A percentile compares a stretch with the other conserved stretches of the same genome.
phyloP scores from a whole-genome alignment of 2,797 vertebrate genomes.

The Enoplosus armatus region DNA sequence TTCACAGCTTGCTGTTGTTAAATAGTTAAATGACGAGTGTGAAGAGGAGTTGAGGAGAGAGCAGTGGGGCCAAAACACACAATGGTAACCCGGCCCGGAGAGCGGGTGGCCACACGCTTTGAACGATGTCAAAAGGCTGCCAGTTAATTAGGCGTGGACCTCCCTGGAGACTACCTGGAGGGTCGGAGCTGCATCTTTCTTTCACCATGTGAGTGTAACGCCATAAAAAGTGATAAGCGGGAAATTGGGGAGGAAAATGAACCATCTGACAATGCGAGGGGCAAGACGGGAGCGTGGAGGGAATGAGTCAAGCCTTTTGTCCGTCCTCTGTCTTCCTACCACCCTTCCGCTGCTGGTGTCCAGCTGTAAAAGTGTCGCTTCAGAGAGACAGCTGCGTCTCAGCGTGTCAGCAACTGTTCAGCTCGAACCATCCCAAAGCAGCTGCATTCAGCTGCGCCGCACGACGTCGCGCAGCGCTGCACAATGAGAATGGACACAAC shows the following conservation, averaged over 20 bases:
- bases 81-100: slow-evolving; percentile 60
- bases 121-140: slow-evolving; percentile 75
- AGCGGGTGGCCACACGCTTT: slow-evolving; percentile 69
- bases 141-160: slow-evolving; percentile 80
- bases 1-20: slow-evolving; percentile 46
- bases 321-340: slow-evolving; percentile 33
- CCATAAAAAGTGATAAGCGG: slow-evolving; percentile 62
- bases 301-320: slow-evolving; percentile 65
- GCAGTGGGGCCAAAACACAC: slow-evolving; percentile 67
- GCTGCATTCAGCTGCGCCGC: slow-evolving; percentile 45
- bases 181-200: slow-evolving; percentile 57
- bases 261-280: slow-evolving; percentile 38
- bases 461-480: slow-evolving; percentile 24
- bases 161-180: slow-evolving; percentile 83
- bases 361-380: slow-evolving; percentile 52
- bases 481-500: slow-evolving; percentile 53
- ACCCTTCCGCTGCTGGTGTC: slow-evolving; percentile 39
- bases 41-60: slow-evolving; percentile 38
- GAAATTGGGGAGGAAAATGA: slow-evolving; percentile 30
- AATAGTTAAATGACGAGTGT: slow-evolving; percentile 55
- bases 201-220: slow-evolving; percentile 13
- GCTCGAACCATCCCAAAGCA: slow-evolving; percentile 22
- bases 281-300: slow-evolving; percentile 17
- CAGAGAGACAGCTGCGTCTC: slow-evolving; percentile 61
- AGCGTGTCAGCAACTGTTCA: slow-evolving; percentile 60